Evolutionary conservation across 2,113 vertebrate species (phyloP).

Genomic region (Macroglossus sobrinus): DNA sequence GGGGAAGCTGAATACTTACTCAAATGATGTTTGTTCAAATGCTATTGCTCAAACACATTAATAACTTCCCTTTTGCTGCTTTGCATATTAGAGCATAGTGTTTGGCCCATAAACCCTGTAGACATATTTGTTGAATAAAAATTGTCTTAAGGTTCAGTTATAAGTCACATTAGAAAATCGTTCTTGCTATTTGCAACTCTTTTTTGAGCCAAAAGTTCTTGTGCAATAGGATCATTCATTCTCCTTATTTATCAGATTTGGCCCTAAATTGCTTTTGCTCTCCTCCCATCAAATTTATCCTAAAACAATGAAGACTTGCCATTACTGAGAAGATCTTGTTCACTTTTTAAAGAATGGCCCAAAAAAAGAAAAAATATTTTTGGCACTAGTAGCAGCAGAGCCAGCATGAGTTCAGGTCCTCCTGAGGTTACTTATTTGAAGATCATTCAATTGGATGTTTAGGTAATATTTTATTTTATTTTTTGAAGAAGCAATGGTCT

Average conservation of each 20-base stretch:
- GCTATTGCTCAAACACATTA: background rate
- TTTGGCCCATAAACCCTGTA: background rate
- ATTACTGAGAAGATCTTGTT: background rate
- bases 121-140: slow-evolving; percentile 11
- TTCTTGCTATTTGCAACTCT: background rate
- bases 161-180: background rate
- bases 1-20: background rate
- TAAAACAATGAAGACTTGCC: slow-evolving; percentile 20
- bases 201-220: background rate
- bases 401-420: background rate
- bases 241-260: background rate
- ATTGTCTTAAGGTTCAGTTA: background rate
- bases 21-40: background rate
- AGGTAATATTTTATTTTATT: background rate
- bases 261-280: background rate
- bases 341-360: slow-evolving; percentile 28
- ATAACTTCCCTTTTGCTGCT: background rate
- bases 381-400: background rate
- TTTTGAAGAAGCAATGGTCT: background rate
- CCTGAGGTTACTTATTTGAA: background rate
- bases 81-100: background rate
- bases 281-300: background rate
- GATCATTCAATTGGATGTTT: slow-evolving; percentile 14
- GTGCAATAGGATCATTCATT: background rate
- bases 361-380: slow-evolving; percentile 40